A percentile compares a stretch with the other conserved stretches of the same genome.
These are phyloP conservation scores for Eulemur coronatus DNA, from an alignment of 2,797 vertebrate genomes.

Conservation along the genomic window DNA sequence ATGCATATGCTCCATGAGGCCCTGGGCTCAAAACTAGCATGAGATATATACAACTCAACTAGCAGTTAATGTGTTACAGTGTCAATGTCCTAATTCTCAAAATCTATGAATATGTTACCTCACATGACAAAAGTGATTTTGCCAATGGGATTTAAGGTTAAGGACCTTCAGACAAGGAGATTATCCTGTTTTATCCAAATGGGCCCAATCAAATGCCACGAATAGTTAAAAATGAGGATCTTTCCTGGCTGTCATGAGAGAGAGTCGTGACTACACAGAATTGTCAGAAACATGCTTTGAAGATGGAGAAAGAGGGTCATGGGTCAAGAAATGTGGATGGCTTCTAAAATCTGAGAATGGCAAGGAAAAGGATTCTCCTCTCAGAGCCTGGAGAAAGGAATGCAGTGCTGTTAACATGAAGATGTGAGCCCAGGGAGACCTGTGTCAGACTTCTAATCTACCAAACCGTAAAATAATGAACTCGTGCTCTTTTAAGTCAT, in stretches of 20 bases:
- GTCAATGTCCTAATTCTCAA: not conserved
- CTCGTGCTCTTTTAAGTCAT: not conserved
- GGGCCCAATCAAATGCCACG: not conserved
- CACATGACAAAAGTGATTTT: not conserved
- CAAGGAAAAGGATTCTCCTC: not conserved
- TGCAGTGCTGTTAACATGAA: no score
- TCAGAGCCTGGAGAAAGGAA: not conserved
- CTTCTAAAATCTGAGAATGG: not conserved
- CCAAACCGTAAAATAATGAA: not conserved
- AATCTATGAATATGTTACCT: not conserved
- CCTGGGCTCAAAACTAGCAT: no score
- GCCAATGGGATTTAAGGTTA: not conserved
- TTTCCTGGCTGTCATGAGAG: not conserved
- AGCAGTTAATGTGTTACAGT: not conserved
- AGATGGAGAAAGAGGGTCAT: not conserved
- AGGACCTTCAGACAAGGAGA: not conserved
- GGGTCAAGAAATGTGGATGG: not conserved
- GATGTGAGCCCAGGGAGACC: not conserved
- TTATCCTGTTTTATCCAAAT: not conserved
- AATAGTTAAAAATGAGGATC: not conserved
- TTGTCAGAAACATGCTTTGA: not conserved
- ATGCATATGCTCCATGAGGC: no score
- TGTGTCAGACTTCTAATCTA: not conserved
- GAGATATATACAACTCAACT: not conserved
- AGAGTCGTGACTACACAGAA: not conserved